Evolutionary conservation across 2,113 vertebrate species (phyloP).

Genomic region (Chloropsis hardwickii): DNA sequence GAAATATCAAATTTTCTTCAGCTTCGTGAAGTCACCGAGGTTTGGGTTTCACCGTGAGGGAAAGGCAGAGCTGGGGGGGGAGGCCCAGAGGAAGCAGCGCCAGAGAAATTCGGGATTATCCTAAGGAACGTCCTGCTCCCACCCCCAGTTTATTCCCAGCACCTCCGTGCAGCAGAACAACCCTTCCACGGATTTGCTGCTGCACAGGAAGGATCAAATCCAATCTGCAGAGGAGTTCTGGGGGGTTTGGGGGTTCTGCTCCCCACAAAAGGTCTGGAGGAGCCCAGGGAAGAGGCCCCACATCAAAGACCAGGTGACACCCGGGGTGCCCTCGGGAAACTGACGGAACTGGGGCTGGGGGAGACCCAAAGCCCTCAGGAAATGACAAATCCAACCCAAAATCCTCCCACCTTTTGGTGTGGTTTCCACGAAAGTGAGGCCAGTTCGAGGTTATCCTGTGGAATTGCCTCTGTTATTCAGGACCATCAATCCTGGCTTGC

Average conservation of each 20-base stretch:
- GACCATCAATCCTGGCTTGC: background rate
- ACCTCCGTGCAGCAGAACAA: background rate
- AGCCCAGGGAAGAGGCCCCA: conserved; percentile 30
- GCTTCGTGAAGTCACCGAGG: background rate
- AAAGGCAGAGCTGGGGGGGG: background rate
- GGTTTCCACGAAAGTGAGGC: conserved; percentile 28
- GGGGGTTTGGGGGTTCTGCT: conserved; percentile 37
- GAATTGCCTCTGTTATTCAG: background rate
- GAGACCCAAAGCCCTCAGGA: background rate
- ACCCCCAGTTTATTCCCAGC: background rate
- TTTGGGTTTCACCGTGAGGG: background rate
- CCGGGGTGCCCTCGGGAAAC: background rate
- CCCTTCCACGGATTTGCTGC: background rate
- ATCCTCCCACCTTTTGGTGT: conserved; percentile 33
- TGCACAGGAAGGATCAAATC: conserved; percentile 36
- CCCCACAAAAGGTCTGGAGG: conserved; percentile 51
- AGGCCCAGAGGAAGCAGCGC: background rate
- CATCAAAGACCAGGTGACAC: conserved; percentile 50
- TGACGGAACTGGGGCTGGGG: background rate
- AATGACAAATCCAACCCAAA: background rate
- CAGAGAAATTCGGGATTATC: background rate
- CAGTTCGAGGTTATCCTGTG: background rate
- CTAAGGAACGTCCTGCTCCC: background rate
- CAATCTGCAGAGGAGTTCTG: background rate
- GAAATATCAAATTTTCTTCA: conserved; percentile 19